Base-by-base conservation (phyloP, 2,113 vertebrate genomes). In the Penelope pileata region DNA sequence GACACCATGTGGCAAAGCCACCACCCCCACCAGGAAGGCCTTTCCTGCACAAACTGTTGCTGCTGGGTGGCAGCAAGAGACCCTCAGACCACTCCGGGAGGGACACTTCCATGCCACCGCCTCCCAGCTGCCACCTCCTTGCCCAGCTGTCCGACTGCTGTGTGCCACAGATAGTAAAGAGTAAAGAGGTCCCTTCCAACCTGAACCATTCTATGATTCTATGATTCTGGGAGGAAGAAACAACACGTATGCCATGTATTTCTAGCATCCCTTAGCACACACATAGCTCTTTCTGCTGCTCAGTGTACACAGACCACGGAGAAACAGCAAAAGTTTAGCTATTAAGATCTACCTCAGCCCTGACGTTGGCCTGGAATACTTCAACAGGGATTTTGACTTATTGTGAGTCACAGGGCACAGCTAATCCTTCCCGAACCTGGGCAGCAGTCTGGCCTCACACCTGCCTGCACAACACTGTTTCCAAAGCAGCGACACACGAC, bases 391-490 rank as follows among this genome's bases (percentile, higher is more conserved):
- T 90, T 90, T 56, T 67, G 69, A 7, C 64, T 84, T 6, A 1
- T n/a, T 23, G 16, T 86, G 91, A 94, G 38, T 78, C 85, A 94
- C 1, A 2, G 88, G 86, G 78, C 38, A 96, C 84, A 93, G 54
- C 59, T 94, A 92, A 96, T 90, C 91, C 73, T 83, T 53, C 79
- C 82, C 51, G 51, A 90, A 93, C 82, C 83, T 81, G 72, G 64
- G 83, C 54, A 93, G 68, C 59, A 89, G 59, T 69, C 67, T 34
- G 95, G 68, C 43, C 72, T 86, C 68, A 68, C 90, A 93, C 91
- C 93, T 96, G 94, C 82, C 4, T 16, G 43, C 2, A 2, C 19
- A 4, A 18, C 62, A 62, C 53, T 6, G 1, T 34, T 83, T 36
- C 88, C 85, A 64, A 75, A 56, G 73, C 2, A 12, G 11, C 0